Percentiles rank a stretch among this genome's conserved stretches.
These are phyloP conservation scores for Trissolcus basalis DNA, from an alignment of 1,140 invertebrate species.

Conservation along the genomic window DNA sequence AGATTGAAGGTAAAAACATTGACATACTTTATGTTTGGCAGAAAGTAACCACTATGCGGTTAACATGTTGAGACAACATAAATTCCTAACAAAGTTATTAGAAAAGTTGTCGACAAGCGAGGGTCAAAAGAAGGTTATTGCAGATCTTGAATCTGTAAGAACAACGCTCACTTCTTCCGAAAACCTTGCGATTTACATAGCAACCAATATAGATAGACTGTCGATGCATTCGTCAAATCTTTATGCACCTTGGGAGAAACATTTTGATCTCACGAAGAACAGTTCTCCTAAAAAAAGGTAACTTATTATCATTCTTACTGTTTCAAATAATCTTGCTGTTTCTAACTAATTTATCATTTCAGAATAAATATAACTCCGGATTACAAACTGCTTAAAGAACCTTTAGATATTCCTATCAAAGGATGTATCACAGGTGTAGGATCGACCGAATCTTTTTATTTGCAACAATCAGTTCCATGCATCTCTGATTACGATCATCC, in stretches of 20 bases:
- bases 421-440: constrained; percentile 87
- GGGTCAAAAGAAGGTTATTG: constrained; percentile 77
- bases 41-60: constrained; percentile 84
- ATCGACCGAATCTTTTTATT: constrained; percentile 87
- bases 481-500: constrained; percentile 80
- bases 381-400: constrained; percentile 71
- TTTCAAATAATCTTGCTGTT: too few relatives aligned
- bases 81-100: constrained; percentile 83
- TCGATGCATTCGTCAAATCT: constrained; percentile 72
- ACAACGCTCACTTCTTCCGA: constrained; percentile 78
- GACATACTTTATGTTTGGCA: constrained; percentile 65
- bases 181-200: constrained; percentile 83
- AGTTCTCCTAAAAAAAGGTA: background rate
- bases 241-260: constrained; percentile 77
- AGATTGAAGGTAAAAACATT: constrained; percentile 2
- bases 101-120: constrained; percentile 78
- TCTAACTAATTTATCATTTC: background rate
- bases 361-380: constrained; percentile 77
- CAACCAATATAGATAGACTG: constrained; percentile 82
- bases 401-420: constrained; percentile 63
- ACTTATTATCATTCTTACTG: too few relatives aligned
- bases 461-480: constrained; percentile 81
- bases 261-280: constrained; percentile 65
- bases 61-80: constrained; percentile 85
- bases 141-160: constrained; percentile 80